Percentiles rank a stretch among this genome's conserved stretches.
Evolutionary conservation across 2,888 invertebrate species (phyloP).

Genomic region (Drepanosiphum platanoidis): DNA sequence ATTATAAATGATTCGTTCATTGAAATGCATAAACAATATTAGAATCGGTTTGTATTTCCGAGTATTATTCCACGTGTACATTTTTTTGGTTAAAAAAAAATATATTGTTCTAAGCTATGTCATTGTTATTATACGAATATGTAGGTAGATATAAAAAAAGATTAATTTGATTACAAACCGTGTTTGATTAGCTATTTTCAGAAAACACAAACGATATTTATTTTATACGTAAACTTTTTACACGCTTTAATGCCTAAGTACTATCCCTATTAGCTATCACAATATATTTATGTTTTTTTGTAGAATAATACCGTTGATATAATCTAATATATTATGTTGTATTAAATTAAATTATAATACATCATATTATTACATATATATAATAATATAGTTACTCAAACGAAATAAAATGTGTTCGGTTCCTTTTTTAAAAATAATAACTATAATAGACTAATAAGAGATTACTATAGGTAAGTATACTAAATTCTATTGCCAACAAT

Average conservation of each 20-base stretch:
- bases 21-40: not conserved
- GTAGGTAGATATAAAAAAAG: not conserved
- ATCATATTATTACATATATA: no score
- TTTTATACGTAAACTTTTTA: no score
- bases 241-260: no score
- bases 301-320: no score
- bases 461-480: not conserved
- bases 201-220: no score
- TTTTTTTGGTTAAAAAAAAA: not conserved
- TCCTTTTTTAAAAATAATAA: not conserved
- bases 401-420: not conserved
- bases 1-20: conserved; percentile 13
- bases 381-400: no score
- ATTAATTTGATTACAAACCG: not conserved
- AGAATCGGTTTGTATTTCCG: not conserved
- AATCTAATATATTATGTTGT: no score
- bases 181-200: conserved; percentile 1
- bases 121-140: not conserved
- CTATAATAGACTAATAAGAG: not conserved
- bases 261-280: no score
- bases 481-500: not conserved
- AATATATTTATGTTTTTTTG: no score
- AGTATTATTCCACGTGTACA: not conserved
- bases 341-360: no score
- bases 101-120: not conserved